These are phyloP conservation scores for Sphinx pinastri DNA, from an alignment of 2,888 invertebrate genomes.

Conservation along the genomic window DNA sequence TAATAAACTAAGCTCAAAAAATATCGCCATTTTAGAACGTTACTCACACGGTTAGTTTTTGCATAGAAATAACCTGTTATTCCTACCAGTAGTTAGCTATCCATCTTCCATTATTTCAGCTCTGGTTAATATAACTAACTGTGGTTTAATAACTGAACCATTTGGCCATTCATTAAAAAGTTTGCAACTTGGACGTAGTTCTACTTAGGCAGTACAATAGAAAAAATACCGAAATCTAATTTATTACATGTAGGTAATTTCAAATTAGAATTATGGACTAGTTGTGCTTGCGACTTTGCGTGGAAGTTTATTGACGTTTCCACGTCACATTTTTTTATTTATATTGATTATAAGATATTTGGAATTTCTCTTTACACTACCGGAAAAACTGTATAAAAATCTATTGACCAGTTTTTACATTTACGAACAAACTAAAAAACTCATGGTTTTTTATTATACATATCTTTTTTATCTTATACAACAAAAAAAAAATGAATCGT, in stretches of 20 bases:
- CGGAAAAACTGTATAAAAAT: too few relatives aligned
- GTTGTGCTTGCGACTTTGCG: not conserved
- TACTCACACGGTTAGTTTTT: not conserved
- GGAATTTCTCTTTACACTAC: too few relatives aligned
- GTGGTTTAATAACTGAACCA: constrained; percentile 2
- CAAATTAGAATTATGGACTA: not conserved
- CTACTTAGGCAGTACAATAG: not conserved
- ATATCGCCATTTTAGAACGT: too few relatives aligned
- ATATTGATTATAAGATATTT: too few relatives aligned
- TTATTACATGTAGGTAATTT: not conserved
- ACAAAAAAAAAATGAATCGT: not conserved
- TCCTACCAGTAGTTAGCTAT: not conserved
- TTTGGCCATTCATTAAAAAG: constrained; percentile 19
- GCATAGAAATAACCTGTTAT: not conserved
- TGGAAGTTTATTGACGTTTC: not conserved
- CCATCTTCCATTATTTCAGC: constrained; percentile 21
- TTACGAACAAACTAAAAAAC: too few relatives aligned
- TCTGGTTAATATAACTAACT: constrained; percentile 20
- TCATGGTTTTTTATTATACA: too few relatives aligned
- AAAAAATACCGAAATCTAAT: too few relatives aligned
- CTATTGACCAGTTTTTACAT: too few relatives aligned
- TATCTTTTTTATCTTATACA: too few relatives aligned
- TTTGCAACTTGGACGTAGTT: constrained; percentile 5
- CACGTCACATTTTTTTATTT: too few relatives aligned
- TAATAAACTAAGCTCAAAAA: not conserved